Percentiles rank a stretch among this genome's conserved stretches.
phyloP scores from a whole-genome alignment of 2,113 vertebrate genomes.

The Paradoxurus hermaphroditus region DNA sequence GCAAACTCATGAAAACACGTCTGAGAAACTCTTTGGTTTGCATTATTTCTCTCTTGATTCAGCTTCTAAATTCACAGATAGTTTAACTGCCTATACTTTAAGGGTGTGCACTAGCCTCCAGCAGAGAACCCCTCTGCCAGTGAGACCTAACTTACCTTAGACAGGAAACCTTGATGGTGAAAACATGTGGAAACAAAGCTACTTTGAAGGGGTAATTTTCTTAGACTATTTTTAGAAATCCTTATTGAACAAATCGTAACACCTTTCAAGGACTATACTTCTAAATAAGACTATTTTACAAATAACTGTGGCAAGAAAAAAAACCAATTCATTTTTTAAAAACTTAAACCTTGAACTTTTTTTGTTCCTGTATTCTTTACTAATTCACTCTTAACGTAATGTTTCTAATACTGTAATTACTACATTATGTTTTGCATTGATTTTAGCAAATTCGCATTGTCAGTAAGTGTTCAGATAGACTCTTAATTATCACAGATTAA shows the following conservation, averaged over 20 bases:
- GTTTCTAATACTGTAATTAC: background rate
- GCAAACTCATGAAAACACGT: background rate
- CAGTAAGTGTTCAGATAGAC: background rate
- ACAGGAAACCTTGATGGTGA: background rate
- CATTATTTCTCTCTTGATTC: background rate
- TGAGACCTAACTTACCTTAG: background rate
- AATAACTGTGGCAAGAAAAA: background rate
- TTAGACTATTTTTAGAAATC: background rate
- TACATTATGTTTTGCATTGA: slow-evolving; percentile 6
- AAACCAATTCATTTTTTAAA: background rate
- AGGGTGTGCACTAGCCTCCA: background rate
- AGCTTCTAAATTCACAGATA: background rate
- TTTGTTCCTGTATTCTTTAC: slow-evolving; percentile 19
- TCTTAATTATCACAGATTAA: background rate
- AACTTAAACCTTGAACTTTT: background rate
- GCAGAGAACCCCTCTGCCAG: background rate
- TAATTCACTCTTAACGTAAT: background rate
- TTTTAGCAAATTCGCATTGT: background rate
- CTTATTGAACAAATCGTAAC: background rate
- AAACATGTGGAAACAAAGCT: background rate
- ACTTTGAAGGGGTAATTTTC: background rate
- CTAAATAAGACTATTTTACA: background rate
- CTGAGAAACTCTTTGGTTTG: background rate
- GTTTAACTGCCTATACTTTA: background rate
- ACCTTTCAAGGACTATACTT: background rate